phyloP scores from a whole-genome alignment of 2,888 invertebrate species.

The Drosophila neotestacea region DNA sequence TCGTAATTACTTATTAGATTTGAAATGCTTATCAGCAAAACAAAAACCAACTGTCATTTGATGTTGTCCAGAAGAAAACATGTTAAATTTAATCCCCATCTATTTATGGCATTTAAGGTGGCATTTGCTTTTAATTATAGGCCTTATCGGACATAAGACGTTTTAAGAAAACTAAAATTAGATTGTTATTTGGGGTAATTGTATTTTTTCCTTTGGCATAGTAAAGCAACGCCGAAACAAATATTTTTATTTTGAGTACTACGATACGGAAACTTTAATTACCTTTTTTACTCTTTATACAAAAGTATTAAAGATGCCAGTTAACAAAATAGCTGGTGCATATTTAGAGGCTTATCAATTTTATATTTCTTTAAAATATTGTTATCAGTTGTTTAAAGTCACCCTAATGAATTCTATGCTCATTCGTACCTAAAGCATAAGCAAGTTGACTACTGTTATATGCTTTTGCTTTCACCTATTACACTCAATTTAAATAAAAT shows the following conservation, averaged over 20 bases:
- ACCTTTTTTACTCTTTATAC: too few species aligned
- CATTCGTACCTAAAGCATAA: neutral
- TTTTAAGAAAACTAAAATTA: neutral
- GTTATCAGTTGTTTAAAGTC: neutral
- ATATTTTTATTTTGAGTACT: conserved; percentile 6
- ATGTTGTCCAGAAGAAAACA: conserved; percentile 35
- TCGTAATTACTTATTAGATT: conserved; percentile 53
- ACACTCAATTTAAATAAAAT: too few species aligned
- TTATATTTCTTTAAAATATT: neutral
- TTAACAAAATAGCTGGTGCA: too few species aligned
- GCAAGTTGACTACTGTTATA: neutral
- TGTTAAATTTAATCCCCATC: conserved; percentile 43
- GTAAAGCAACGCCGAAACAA: neutral
- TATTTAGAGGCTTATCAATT: too few species aligned
- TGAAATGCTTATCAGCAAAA: conserved; percentile 37
- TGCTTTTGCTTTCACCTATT: neutral
- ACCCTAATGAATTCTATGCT: conserved; percentile 6
- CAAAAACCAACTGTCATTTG: conserved; percentile 29
- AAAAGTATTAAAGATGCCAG: too few species aligned
- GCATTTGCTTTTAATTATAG: conserved; percentile 53
- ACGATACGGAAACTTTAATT: too few species aligned
- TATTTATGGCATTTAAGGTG: conserved; percentile 42
- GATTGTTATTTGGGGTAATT: neutral
- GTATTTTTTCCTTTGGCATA: neutral
- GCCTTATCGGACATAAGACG: conserved; percentile 25